Evolutionary conservation across 2,888 invertebrate genomes (phyloP), one percentile per base, ranked within the genome.

Genomic region (Geotrupes spiniger): DNA sequence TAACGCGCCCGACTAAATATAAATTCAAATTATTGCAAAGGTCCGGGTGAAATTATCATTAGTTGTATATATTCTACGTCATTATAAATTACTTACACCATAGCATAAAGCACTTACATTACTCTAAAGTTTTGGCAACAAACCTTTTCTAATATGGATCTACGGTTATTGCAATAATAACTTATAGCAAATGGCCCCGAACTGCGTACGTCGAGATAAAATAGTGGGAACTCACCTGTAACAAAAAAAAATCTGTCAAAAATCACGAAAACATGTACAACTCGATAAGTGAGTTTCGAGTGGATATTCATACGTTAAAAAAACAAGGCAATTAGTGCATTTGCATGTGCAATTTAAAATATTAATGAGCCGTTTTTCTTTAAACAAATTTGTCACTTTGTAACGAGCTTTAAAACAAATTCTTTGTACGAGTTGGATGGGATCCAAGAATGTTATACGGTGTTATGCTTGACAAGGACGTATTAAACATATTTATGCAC

Each of bases 31-130:
- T n/a, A n/a, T n/a, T n/a, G n/a, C n/a, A n/a, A n/a, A n/a, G n/a
- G n/a, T n/a, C n/a, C n/a, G n/a, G n/a, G n/a, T n/a, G n/a, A n/a
- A n/a, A n/a, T n/a, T n/a, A n/a, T n/a, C n/a, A n/a, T n/a, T n/a
- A n/a, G n/a, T n/a, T n/a, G n/a, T n/a, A n/a, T n/a, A n/a, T n/a
- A n/a, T n/a, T n/a, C n/a, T n/a, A n/a, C n/a, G n/a, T n/a, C 42
- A 39, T 41, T 41, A 49, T 49, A 45, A 49, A 49, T 49, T 49
- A 49, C 45, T 49, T 49, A 49, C 42, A n/a, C n/a, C n/a, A n/a
- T n/a, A n/a, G n/a, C n/a, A 29, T 29, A 29, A 11, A 11, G 29
- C 29, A 29, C 12, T 29, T 29, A 29, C 12, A 11, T 29, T 12
- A 28, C 40, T 40, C 46, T 39, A 39, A 46, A 46, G 46, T 46